A percentile compares a stretch with the other conserved stretches of the same genome.
Conservation (phyloP, 1,140 invertebrate species). For the Scylla paramamosain region DNA sequence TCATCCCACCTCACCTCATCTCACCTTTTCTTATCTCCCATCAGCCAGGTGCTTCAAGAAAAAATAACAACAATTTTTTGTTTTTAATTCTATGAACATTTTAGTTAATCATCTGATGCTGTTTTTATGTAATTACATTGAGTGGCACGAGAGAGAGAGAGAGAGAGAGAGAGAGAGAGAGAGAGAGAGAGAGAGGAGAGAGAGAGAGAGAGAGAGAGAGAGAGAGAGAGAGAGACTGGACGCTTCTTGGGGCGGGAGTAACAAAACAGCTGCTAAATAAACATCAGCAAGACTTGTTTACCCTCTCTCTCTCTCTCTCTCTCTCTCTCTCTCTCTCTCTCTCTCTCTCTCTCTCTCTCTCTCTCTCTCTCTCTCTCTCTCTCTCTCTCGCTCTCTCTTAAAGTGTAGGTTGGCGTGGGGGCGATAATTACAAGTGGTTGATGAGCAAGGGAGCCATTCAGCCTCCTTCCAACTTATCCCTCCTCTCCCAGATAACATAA, state of each 20-base stretch:
- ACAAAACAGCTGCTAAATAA: background rate
- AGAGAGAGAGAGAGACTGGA: constrained; percentile 27
- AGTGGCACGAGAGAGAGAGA: too few relatives aligned
- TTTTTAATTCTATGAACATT: too few relatives aligned
- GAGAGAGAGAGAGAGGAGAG: constrained; percentile 55
- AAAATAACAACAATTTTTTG: too few relatives aligned
- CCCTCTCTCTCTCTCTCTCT: constrained; percentile 36
- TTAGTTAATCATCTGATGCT: too few relatives aligned
- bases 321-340: constrained; percentile 55
- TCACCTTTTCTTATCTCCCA: too few relatives aligned
- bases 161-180: constrained; percentile 57
- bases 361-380: constrained; percentile 32
- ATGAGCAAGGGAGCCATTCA: background rate
- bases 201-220: constrained; percentile 52
- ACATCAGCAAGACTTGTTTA: constrained; percentile 29
- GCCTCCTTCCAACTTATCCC: background rate
- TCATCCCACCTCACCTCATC: too few relatives aligned
- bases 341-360: constrained; percentile 56
- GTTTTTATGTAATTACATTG: too few relatives aligned
- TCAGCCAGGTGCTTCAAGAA: too few relatives aligned
- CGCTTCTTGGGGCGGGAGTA: background rate
- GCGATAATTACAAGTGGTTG: background rate
- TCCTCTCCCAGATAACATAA: background rate
- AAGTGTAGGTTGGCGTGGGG: background rate
- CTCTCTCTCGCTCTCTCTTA: constrained; percentile 30